Conservation (phyloP, 2,113 vertebrate genomes). For the Lepus americanus region DNA sequence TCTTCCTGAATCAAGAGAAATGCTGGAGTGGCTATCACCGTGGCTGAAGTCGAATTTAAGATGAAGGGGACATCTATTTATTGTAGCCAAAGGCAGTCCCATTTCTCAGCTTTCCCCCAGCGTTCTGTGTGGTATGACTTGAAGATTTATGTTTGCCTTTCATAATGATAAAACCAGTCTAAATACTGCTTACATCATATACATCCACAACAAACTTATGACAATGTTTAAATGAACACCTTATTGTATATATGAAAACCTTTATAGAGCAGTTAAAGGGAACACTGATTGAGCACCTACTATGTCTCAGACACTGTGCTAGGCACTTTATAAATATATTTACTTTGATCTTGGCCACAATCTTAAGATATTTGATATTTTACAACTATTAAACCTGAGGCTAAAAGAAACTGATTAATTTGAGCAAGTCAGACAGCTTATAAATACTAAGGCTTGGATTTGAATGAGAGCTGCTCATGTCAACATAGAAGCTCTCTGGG, state of each 20-base stretch:
- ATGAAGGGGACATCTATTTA: not conserved
- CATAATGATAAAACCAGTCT: slow-evolving; percentile 12
- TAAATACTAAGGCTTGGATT: not conserved
- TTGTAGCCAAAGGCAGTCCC: not conserved
- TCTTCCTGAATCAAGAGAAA: slow-evolving; percentile 32
- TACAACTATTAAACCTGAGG: not conserved
- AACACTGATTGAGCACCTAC: not conserved
- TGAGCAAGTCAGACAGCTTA: not conserved
- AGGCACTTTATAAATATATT: slow-evolving; percentile 2
- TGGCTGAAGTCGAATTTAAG: not conserved
- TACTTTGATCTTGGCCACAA: not conserved
- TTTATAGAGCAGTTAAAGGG: not conserved
- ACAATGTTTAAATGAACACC: not conserved
- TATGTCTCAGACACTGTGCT: not conserved
- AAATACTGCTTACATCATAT: slow-evolving; percentile 1
- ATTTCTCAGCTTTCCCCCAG: not conserved
- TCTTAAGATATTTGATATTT: not conserved
- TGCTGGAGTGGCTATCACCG: not conserved
- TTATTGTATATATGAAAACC: not conserved
- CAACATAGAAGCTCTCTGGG: not conserved
- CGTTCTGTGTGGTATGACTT: not conserved
- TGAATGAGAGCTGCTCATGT: not conserved
- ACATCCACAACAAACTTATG: not conserved
- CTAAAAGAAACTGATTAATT: not conserved
- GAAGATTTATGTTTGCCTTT: not conserved